Percentiles rank a stretch among this genome's conserved stretches.
phyloP scores from a whole-genome alignment of 2,113 vertebrate genomes.

The Apeltes quadracus region DNA sequence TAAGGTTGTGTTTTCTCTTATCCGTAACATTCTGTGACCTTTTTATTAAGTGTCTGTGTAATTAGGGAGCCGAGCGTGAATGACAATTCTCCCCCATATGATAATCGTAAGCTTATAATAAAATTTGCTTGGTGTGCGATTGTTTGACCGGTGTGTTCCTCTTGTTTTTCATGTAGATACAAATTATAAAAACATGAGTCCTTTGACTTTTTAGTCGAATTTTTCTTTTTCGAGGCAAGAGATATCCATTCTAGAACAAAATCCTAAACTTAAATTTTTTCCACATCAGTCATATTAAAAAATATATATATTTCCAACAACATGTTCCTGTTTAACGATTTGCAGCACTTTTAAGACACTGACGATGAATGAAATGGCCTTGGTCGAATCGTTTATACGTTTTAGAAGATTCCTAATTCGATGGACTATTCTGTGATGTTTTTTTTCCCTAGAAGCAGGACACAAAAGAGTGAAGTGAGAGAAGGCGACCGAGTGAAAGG shows the following conservation, averaged over 20 bases:
- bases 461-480: slow-evolving; percentile 9
- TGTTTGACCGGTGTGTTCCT: neutral
- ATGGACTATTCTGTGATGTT: neutral
- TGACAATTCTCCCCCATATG: neutral
- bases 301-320: neutral
- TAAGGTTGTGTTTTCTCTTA: neutral
- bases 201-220: neutral
- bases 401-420: slow-evolving; percentile 16
- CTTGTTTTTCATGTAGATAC: neutral
- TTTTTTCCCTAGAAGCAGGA: neutral
- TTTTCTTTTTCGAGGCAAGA: neutral
- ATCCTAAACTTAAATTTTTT: no score
- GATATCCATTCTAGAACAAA: neutral
- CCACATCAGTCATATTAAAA: no score
- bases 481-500: slow-evolving; percentile 16
- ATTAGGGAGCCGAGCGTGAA: neutral
- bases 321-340: neutral
- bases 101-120: neutral
- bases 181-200: neutral
- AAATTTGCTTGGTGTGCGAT: neutral
- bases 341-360: neutral
- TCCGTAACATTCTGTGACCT: neutral
- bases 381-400: neutral
- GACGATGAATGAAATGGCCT: slow-evolving; percentile 22
- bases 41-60: neutral